These are phyloP conservation scores for Aphelenchoides fujianensis DNA, from an alignment of 1,140 invertebrate species.

Conservation along the genomic window DNA sequence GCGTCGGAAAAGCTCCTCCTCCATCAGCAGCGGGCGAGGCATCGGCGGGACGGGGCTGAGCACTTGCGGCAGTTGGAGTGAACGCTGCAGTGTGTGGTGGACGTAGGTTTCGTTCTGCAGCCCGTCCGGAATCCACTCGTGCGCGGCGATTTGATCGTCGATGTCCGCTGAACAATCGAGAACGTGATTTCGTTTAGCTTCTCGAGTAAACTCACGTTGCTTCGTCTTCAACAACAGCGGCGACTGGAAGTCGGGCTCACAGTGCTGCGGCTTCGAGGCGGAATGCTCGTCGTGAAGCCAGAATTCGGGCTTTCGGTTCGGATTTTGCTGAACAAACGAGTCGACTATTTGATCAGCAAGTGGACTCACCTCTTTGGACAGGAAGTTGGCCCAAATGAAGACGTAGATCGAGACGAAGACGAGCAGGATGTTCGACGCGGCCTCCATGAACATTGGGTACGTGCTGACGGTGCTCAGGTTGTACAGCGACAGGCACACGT, in stretches of 20 bases:
- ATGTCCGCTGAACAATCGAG: too few species aligned
- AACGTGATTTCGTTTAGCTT: too few species aligned
- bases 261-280: neutral
- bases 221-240: neutral
- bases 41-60: too few species aligned
- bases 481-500: constrained; percentile 2
- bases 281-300: constrained; percentile 22
- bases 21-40: too few species aligned
- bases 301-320: constrained; percentile 24
- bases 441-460: neutral
- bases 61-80: constrained; percentile 35
- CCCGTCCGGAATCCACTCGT: constrained; percentile 51
- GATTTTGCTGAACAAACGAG: constrained; percentile 21
- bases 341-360: too few species aligned
- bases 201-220: neutral
- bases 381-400: constrained; percentile 39
- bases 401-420: constrained; percentile 38
- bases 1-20: too few species aligned
- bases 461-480: neutral
- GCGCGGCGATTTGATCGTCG: too few species aligned
- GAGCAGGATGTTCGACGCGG: constrained; percentile 26
- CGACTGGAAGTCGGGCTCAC: constrained; percentile 8
- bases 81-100: constrained; percentile 47
- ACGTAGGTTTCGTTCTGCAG: constrained; percentile 35
- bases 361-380: constrained; percentile 37